Evolutionary conservation across 2,797 vertebrate species (phyloP).

Genomic region (Antennarius maculatus): DNA sequence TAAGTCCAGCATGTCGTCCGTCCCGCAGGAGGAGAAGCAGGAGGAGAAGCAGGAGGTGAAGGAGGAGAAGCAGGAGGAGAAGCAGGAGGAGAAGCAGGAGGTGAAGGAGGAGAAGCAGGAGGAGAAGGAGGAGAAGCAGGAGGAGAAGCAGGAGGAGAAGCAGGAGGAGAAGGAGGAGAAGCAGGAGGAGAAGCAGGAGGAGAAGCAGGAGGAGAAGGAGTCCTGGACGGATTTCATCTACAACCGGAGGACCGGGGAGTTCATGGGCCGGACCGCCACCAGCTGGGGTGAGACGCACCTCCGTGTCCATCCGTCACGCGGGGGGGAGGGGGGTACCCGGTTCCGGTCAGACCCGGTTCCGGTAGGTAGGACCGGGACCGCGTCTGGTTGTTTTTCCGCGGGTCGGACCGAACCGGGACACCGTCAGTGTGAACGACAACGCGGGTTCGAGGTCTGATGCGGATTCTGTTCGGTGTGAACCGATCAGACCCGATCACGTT

Average conservation of each 20-base stretch:
- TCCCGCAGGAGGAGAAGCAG: constrained; percentile 5
- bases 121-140: background rate
- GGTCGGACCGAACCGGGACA: background rate
- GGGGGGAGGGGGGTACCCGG: background rate
- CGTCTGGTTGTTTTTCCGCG: no score
- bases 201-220: constrained; percentile 10
- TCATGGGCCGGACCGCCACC: constrained; percentile 57
- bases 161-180: background rate
- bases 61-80: background rate
- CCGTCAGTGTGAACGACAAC: background rate
- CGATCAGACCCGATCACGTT: no score
- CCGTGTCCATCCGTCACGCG: background rate
- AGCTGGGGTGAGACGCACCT: constrained; percentile 59
- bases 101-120: background rate
- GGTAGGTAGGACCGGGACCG: background rate
- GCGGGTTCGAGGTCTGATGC: no score
- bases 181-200: background rate
- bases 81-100: background rate
- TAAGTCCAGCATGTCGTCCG: constrained; percentile 44
- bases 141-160: background rate
- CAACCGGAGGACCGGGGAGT: constrained; percentile 53
- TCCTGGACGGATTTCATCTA: constrained; percentile 53
- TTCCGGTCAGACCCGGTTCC: background rate
- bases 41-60: background rate
- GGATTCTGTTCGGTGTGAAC: no score